Evolutionary conservation across 2,888 invertebrate species (phyloP), one percentile per base, ranked within the genome.

Genomic region (Trichacis sp.): DNA sequence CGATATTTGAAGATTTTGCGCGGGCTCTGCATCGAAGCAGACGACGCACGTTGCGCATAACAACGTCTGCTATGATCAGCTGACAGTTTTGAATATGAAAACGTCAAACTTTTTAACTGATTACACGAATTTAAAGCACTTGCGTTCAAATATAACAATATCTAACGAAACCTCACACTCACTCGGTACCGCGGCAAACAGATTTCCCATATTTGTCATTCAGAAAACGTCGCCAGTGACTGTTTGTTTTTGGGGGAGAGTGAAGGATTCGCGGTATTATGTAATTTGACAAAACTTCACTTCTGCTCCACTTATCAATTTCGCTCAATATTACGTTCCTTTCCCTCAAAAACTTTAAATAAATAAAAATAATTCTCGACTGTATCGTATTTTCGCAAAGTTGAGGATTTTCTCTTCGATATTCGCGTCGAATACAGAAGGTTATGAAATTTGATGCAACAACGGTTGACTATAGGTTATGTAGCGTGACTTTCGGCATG

Each of bases 31-130:
- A n/a, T n/a, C 3, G 42, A 64, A 71, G 74, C 71, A 71, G 74
- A 75, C 70, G 65, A 62, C 73, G 56, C 19, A 11, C 11, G 19
- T n/a, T 5, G n/a, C 59, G 63, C 64, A 64, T 52, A 59, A 61
- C n/a, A 24, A 24, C 78, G 77, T 78, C 77, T 78, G 77, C 78
- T 77, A 65, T 56, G 55, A 75, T 69, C 75, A 74, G 73, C 77
- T 75, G 77, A 76, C 68, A 63, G 60, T 14, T 15, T 54, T 47
- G 1, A 12, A 14, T n/a, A 11, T 14, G 12, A 30, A 40, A 40
- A 30, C 11, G 11, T 45, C 19, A 45, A 45, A 45, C 17, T 12
- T 3, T 45, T 45, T 17, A 42, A 20, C 45, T 14, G 14, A 40
- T 40, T 40, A 3, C 12, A 12, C 40, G 1, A 15, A 3, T 12